A percentile compares a stretch with the other conserved stretches of the same genome.
phyloP scores from a whole-genome alignment of 2,888 invertebrate genomes.

The Mechanitis messenoides region DNA sequence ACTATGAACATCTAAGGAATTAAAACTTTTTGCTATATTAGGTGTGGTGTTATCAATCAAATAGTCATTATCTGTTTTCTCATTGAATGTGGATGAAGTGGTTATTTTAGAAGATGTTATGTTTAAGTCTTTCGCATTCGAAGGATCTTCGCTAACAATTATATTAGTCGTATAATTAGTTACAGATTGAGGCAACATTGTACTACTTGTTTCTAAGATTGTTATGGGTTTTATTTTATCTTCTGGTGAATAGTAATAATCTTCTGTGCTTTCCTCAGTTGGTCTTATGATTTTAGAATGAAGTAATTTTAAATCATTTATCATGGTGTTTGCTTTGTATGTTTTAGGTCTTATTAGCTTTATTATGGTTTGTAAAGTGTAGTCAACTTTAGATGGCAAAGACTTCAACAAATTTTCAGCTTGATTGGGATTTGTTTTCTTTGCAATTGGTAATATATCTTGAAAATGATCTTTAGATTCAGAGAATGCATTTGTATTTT shows the following conservation, averaged over 20 bases:
- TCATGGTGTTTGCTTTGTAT: neutral
- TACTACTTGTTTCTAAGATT: conserved; percentile 6
- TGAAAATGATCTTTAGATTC: no score
- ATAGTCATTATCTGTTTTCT: conserved; percentile 15
- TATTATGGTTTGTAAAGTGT: conserved; percentile 15
- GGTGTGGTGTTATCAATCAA: conserved; percentile 14
- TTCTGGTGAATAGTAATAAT: conserved; percentile 7
- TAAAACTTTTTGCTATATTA: conserved; percentile 22
- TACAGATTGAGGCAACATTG: conserved; percentile 5
- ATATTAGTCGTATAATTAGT: conserved; percentile 6
- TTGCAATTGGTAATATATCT: no score
- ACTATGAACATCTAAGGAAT: conserved; percentile 26
- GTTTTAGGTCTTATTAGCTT: conserved; percentile 22
- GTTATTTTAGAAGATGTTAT: conserved; percentile 1
- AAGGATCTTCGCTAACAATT: neutral
- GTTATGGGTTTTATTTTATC: conserved; percentile 9
- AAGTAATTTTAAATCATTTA: conserved; percentile 1
- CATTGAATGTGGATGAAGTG: conserved; percentile 2
- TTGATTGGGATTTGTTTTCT: no score
- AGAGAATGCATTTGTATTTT: no score
- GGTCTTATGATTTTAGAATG: conserved; percentile 7
- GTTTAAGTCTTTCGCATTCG: neutral
- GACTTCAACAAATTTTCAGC: neutral
- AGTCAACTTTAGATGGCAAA: conserved; percentile 9
- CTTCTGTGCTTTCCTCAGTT: conserved; percentile 12